A percentile compares a stretch with the other conserved stretches of the same genome.
Evolutionary conservation across 2,888 invertebrate genomes (phyloP).

Genomic region (Nephrocerus scutellatus): DNA sequence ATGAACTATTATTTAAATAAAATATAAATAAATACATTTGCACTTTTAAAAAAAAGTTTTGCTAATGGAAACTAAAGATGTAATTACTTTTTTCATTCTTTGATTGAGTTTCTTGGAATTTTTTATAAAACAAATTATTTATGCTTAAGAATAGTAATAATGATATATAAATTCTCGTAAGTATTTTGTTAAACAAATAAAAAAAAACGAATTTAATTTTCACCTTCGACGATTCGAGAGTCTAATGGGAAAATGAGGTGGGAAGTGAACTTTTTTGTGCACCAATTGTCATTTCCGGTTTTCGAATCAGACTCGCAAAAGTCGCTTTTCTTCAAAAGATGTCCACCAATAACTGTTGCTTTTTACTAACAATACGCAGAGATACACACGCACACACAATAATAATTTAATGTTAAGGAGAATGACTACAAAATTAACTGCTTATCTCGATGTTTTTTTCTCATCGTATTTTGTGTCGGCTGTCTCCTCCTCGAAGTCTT

Average conservation of each 20-base stretch:
- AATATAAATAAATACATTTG: too few relatives aligned
- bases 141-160: too few relatives aligned
- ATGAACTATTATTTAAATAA: too few relatives aligned
- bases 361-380: conserved; percentile 20
- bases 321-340: conserved; percentile 27
- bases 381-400: conserved; percentile 16
- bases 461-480: conserved; percentile 3
- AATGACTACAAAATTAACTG: neutral
- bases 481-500: conserved; percentile 30
- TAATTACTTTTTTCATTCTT: too few relatives aligned
- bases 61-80: too few relatives aligned
- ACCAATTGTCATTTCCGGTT: conserved; percentile 16
- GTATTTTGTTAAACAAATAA: too few relatives aligned
- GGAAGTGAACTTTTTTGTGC: conserved; percentile 1
- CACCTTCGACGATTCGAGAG: conserved; percentile 47
- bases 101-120: too few relatives aligned
- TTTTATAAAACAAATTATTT: too few relatives aligned
- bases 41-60: too few relatives aligned
- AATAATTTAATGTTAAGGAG: conserved; percentile 3
- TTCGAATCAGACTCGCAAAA: conserved; percentile 48
- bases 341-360: too few relatives aligned
- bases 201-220: too few relatives aligned
- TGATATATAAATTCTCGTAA: too few relatives aligned
- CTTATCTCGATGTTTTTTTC: conserved; percentile 1
- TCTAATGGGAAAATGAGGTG: conserved; percentile 41